Percentiles rank a stretch among this genome's conserved stretches.
These are phyloP conservation scores for Hephaestus fuliginosus DNA, from an alignment of 2,797 vertebrate species.

Conservation along the genomic window DNA sequence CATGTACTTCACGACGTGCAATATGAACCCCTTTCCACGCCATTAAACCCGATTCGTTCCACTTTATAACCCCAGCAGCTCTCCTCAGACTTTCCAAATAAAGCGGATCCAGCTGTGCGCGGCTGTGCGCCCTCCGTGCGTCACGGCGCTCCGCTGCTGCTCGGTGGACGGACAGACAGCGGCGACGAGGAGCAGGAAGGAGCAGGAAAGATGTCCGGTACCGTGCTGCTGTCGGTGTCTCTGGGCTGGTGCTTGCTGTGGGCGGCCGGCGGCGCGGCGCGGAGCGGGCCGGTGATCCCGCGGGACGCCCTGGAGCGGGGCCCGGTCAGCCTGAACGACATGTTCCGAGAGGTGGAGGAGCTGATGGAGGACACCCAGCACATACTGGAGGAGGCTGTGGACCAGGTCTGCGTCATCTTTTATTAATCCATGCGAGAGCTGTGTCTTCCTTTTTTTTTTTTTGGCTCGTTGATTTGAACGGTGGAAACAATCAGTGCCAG, in stretches of 20 bases:
- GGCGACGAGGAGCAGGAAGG: not conserved
- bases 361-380: conserved; percentile 95
- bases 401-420: conserved; percentile 88
- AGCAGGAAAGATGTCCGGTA: conserved; percentile 60
- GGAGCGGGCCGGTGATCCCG: conserved; percentile 26
- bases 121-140: conserved; percentile 59
- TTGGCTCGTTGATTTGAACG: no score
- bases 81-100: conserved; percentile 81
- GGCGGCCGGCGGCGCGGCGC: conserved; percentile 31
- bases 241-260: conserved; percentile 66
- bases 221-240: conserved; percentile 58
- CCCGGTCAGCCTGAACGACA: conserved; percentile 89
- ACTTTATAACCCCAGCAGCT: conserved; percentile 13
- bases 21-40: conserved; percentile 33
- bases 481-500: not conserved
- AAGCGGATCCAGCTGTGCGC: conserved; percentile 71
- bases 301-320: conserved; percentile 75
- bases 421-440: conserved; percentile 3
- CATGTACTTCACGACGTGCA: conserved; percentile 14
- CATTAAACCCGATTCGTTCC: conserved; percentile 40
- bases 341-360: conserved; percentile 94
- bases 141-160: conserved; percentile 53
- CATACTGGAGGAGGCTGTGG: conserved; percentile 92
- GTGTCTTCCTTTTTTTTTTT: no score
- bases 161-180: not conserved